Evolutionary conservation across 2,797 vertebrate genomes (phyloP).

Genomic region (Characodon lateralis): DNA sequence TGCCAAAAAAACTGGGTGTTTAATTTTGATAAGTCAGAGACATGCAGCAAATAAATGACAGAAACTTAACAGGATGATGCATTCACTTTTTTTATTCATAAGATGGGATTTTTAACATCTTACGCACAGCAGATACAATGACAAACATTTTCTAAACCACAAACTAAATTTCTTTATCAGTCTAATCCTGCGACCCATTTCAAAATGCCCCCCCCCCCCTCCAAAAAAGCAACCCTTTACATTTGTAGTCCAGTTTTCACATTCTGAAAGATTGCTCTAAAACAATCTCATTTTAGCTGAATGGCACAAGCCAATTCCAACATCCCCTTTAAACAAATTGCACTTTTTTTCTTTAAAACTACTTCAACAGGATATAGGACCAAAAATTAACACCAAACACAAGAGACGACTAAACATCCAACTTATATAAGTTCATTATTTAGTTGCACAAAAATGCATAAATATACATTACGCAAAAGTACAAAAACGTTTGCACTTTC

Average conservation of each 20-base stretch:
- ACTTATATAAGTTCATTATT: conserved; percentile 83
- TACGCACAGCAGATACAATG: conserved; percentile 80
- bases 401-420: conserved; percentile 79
- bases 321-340: conserved; percentile 80
- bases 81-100: conserved; percentile 83
- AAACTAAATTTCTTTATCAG: conserved; percentile 75
- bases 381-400: conserved; percentile 80
- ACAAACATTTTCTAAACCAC: conserved; percentile 82
- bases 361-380: conserved; percentile 76
- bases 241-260: conserved; percentile 80
- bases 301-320: conserved; percentile 64
- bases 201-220: conserved; percentile 53
- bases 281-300: conserved; percentile 77
- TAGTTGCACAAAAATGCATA: conserved; percentile 83
- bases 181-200: conserved; percentile 71
- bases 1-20: not conserved
- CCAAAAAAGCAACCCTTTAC: conserved; percentile 58
- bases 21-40: conserved; percentile 1
- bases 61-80: conserved; percentile 54
- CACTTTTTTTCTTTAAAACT: conserved; percentile 75
- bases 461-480: conserved; percentile 81
- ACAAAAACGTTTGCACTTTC: conserved; percentile 75
- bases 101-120: conserved; percentile 67
- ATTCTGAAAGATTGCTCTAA: conserved; percentile 77
- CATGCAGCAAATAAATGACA: conserved; percentile 40